Evolutionary conservation across 2,888 invertebrate genomes (phyloP), one percentile per base, ranked within the genome.

Genomic region (Julus scanicus): DNA sequence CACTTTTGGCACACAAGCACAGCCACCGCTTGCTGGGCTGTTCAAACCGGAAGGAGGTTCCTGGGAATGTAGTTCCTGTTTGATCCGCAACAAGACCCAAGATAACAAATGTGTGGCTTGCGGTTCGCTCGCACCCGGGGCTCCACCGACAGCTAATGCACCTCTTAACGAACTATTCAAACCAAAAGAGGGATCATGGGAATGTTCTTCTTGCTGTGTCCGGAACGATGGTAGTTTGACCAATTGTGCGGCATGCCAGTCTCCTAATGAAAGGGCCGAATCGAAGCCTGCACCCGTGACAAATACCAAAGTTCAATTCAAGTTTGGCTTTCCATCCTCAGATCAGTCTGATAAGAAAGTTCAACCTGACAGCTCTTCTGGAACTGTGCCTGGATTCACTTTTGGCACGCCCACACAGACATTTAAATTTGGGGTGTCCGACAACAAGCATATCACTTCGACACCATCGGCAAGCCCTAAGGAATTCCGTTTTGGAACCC

Each of bases 241-340:
- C 4, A 93, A 94, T 89, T 96, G 96, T 91, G 93, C 93, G 0
- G 93, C 94, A 3, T 95, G 95, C 90, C 93, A 94, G 88, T 91
- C 92, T 15, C 94, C 95, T 0, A 95, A 94, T 92, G 94, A 94
- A 90, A 92, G 93, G 37, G 48, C 63, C 48, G 88, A 44, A n/a
- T 48, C 87, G 11, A 29, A 48, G 49, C 17, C 83, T 20, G 13
- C 49, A 13, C 2, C 9, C 15, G 86, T 8, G 1, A 15, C 86
- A 86, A 29, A 57, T 29, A 29, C 71, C 29, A 71, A 71, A 71
- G 71, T 71, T 29, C 71, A 71, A 71, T 71, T 71, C 89, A 89
- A 90, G 11, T 91, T 91, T 89, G 91, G 91, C n/a, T 48, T 89
- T 80, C 88, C 89, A 44, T 71, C 89, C 80, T 88, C 89, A 29